A percentile compares a stretch with the other conserved stretches of the same genome.
These are phyloP conservation scores for Monarcha castaneiventris DNA, from an alignment of 2,113 vertebrate genomes.

Conservation along the genomic window DNA sequence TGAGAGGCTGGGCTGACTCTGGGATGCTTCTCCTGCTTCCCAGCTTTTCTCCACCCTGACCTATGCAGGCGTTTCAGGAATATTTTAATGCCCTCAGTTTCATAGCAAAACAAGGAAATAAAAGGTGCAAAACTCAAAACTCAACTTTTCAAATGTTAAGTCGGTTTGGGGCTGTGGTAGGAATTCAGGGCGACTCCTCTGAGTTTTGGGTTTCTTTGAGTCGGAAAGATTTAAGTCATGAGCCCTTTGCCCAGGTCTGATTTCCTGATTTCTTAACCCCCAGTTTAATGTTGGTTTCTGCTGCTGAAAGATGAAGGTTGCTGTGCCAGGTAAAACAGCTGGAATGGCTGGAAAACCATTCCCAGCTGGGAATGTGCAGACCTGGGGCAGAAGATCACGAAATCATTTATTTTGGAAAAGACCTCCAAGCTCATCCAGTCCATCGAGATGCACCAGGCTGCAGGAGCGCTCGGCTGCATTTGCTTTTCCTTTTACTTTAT, in stretches of 20 bases:
- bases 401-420: background rate
- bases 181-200: background rate
- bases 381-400: background rate
- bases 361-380: background rate
- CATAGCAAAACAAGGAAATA: background rate
- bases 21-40: background rate
- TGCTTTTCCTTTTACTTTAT: background rate
- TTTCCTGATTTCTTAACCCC: background rate
- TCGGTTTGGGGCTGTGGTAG: background rate
- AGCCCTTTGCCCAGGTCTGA: background rate
- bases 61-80: fast-evolving
- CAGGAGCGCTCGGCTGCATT: fast-evolving
- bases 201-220: background rate
- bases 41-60: background rate
- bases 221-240: background rate
- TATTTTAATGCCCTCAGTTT: background rate
- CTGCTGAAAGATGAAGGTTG: background rate
- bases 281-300: background rate
- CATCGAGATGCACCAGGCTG: fast-evolving
- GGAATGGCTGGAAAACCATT: background rate
- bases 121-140: background rate
- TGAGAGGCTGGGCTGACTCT: fast-evolving
- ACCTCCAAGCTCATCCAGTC: background rate
- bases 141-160: no score
- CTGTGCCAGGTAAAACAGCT: background rate